Percentiles rank a stretch among this genome's conserved stretches.
Evolutionary conservation across 2,113 vertebrate species (phyloP).

Genomic region (Geococcyx californianus): DNA sequence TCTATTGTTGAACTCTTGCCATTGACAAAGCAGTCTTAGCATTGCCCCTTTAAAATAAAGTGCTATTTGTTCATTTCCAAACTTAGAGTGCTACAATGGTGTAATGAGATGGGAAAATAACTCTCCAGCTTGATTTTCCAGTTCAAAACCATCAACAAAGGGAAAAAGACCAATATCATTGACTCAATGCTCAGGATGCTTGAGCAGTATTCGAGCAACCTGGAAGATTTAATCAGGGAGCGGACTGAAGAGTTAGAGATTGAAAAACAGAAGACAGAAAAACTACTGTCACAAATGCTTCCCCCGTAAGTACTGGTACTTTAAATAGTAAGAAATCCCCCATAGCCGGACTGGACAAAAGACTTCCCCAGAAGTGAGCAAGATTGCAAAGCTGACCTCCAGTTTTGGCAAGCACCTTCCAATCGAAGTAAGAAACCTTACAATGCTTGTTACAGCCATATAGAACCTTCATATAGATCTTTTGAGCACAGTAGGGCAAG

Average conservation of each 20-base stretch:
- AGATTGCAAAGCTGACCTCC: not conserved
- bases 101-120: not conserved
- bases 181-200: constrained; percentile 95
- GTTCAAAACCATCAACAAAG: constrained; percentile 95
- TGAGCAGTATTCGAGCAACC: constrained; percentile 94
- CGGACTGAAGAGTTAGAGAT: constrained; percentile 90
- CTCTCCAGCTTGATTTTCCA: constrained; percentile 55
- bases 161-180: constrained; percentile 93
- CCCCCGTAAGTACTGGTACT: constrained; percentile 81
- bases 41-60: not conserved
- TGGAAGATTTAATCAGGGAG: constrained; percentile 91
- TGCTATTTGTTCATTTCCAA: not conserved
- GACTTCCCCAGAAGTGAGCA: not conserved
- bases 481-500: not conserved
- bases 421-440: not conserved
- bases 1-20: not conserved
- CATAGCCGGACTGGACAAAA: not conserved
- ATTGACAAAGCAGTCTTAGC: not conserved
- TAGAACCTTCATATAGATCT: not conserved
- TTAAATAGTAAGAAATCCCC: not conserved
- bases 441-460: not conserved
- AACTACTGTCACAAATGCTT: constrained; percentile 91
- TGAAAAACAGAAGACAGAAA: constrained; percentile 95
- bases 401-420: not conserved
- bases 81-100: not conserved